These are phyloP conservation scores for Athalia cordata DNA, from an alignment of 2,888 invertebrate genomes.

Conservation along the genomic window DNA sequence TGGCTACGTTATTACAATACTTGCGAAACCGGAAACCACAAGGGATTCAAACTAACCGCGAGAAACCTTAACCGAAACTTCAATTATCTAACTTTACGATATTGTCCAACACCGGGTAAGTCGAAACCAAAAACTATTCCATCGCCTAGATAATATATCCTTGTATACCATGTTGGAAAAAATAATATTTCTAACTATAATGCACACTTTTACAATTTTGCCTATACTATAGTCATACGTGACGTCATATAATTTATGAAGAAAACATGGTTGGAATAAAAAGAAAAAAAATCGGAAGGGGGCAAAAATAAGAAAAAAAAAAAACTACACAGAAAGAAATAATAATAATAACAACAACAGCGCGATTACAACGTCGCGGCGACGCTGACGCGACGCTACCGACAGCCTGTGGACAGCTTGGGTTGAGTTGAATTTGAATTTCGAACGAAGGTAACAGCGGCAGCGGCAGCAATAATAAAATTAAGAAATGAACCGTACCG, in stretches of 20 bases:
- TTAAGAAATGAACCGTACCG: too few relatives aligned
- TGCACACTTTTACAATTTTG: too few relatives aligned
- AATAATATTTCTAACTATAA: not conserved
- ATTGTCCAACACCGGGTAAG: not conserved
- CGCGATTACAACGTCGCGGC: too few relatives aligned
- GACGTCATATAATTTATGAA: constrained; percentile 11
- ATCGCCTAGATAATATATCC: not conserved
- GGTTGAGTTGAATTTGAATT: constrained; percentile 23
- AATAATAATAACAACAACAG: too few relatives aligned
- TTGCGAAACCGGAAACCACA: constrained; percentile 39
- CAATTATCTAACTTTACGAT: constrained; percentile 10
- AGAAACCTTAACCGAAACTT: constrained; percentile 36
- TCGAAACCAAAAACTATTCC: not conserved
- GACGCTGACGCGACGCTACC: too few relatives aligned
- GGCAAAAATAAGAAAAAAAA: too few relatives aligned
- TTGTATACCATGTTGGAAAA: not conserved
- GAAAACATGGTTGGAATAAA: too few relatives aligned
- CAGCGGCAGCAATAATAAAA: too few relatives aligned
- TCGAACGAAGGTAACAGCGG: constrained; percentile 4
- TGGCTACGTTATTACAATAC: not conserved
- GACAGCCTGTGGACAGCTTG: too few relatives aligned
- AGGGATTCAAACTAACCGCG: constrained; percentile 36
- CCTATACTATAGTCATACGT: too few relatives aligned
- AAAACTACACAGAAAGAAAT: too few relatives aligned
- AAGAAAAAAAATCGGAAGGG: too few relatives aligned